phyloP scores from a whole-genome alignment of 2,888 invertebrate species.

The Melanotus villosus region DNA sequence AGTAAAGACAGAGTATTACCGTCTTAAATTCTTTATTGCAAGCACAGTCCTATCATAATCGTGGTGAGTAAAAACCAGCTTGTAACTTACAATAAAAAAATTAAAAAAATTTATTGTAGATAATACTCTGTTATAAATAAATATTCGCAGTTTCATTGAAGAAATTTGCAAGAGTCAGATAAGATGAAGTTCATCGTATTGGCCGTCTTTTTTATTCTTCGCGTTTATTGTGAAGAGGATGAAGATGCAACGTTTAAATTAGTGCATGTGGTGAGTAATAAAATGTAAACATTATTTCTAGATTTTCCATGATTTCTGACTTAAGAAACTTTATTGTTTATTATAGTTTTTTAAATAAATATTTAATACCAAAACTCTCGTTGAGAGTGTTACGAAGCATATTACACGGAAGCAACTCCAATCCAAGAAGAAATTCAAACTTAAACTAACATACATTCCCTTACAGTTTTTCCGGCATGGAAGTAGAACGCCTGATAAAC shows the following conservation, averaged over 20 bases:
- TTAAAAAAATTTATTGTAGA: too few species aligned
- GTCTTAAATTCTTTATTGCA: background rate
- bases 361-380: too few species aligned
- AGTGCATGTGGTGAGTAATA: slow-evolving; percentile 54
- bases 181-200: background rate
- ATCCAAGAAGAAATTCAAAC: too few species aligned
- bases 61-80: too few species aligned
- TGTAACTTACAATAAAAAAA: too few species aligned
- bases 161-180: background rate
- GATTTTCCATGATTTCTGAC: background rate
- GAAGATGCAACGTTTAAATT: slow-evolving; percentile 31
- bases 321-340: background rate
- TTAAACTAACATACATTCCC: background rate
- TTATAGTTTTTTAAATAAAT: background rate
- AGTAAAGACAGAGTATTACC: background rate
- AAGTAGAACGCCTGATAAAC: slow-evolving; percentile 78
- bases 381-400: too few species aligned
- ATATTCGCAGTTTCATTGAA: background rate
- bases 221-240: background rate
- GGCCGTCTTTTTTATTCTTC: background rate
- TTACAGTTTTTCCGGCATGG: slow-evolving; percentile 84
- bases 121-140: too few species aligned
- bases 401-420: too few species aligned
- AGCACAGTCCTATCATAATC: too few species aligned
- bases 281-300: background rate